A percentile compares a stretch with the other conserved stretches of the same genome.
Evolutionary conservation across 2,888 invertebrate genomes (phyloP).

Genomic region (Troides helena): DNA sequence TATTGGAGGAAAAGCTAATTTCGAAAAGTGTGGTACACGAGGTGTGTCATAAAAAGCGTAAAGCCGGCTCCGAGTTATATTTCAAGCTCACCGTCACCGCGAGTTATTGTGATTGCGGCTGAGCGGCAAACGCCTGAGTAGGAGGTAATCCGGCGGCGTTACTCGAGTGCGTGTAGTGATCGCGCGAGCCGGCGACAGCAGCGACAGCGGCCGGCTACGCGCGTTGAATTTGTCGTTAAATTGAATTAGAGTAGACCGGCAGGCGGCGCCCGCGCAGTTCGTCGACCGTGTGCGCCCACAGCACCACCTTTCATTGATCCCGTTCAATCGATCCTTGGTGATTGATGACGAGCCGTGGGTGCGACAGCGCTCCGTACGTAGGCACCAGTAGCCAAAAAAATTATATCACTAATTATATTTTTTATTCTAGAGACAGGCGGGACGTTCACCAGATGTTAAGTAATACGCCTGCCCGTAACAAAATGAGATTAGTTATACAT

Average conservation of each 20-base stretch:
- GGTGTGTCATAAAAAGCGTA: constrained; percentile 42
- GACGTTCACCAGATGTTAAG: no score
- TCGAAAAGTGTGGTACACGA: constrained; percentile 42
- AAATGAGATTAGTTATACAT: no score
- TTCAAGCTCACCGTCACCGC: constrained; percentile 34
- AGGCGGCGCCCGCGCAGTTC: constrained; percentile 77
- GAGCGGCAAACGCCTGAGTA: constrained; percentile 28
- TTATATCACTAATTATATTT: constrained; percentile 30
- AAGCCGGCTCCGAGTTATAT: constrained; percentile 34
- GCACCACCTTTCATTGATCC: constrained; percentile 68
- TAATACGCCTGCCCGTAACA: no score
- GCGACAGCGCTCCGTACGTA: constrained; percentile 51
- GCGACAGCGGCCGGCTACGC: constrained; percentile 54
- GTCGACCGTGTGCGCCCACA: constrained; percentile 78
- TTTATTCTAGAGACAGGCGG: no score
- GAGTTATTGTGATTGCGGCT: constrained; percentile 46
- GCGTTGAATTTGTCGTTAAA: constrained; percentile 71
- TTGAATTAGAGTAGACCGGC: constrained; percentile 73
- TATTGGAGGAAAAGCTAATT: constrained; percentile 39
- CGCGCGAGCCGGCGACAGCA: constrained; percentile 56
- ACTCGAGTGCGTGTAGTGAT: constrained; percentile 48
- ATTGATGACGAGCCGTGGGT: constrained; percentile 71
- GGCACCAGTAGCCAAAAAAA: constrained; percentile 35
- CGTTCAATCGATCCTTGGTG: constrained; percentile 73
- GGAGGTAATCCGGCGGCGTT: constrained; percentile 45